Base-by-base conservation (phyloP, 2,888 invertebrate genomes). In the Prosapia bicincta region DNA sequence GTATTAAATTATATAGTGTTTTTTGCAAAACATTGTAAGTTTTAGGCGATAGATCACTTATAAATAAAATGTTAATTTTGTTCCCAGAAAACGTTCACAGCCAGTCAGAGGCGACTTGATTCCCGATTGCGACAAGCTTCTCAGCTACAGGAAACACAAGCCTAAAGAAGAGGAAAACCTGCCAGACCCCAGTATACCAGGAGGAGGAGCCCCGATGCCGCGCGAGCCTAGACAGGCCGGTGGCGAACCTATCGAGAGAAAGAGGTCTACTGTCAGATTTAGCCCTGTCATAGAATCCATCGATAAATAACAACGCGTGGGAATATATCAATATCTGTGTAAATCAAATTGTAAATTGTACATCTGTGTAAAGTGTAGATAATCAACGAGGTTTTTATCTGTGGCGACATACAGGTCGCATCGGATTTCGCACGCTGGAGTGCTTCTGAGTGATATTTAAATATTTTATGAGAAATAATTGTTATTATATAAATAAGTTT, bases 141-240 rank as follows among this genome's bases (percentile, higher is more conserved):
- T 74, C 28, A 69, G 69, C 74, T 74, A 74, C 74, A 74, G 69
- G 25, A 69, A 74, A 24, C 74, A 74, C 65, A 69, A 74, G 13
- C 69, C 68, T 20, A 68, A 43, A 28, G 74, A 74, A 13, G 72
- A 72, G 0, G 74, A 74, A 23, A 69, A 26, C 26, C 43, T 69
- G n/a, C 65, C 28, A 15, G 74, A 69, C 65, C 74, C 74, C 0
- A 69, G 65, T 15, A 20, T 74, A 15, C 74, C 74, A 1, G 74
- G 74, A 20, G 74, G 74, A 0, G 69, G 24, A 1, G 69, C 74
- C 13, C 69, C 69, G 23, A 69, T 69, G 54, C 74, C 74, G 3
- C 74, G 69, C n/a, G 74, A 74, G 30, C 74, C 74, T 10, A 67
- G 74, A 24, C 54, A 38, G 26, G 69, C 74, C 1, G 74, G 74